phyloP scores from a whole-genome alignment of 2,888 invertebrate species.

The Shargacucullia verbasci region DNA sequence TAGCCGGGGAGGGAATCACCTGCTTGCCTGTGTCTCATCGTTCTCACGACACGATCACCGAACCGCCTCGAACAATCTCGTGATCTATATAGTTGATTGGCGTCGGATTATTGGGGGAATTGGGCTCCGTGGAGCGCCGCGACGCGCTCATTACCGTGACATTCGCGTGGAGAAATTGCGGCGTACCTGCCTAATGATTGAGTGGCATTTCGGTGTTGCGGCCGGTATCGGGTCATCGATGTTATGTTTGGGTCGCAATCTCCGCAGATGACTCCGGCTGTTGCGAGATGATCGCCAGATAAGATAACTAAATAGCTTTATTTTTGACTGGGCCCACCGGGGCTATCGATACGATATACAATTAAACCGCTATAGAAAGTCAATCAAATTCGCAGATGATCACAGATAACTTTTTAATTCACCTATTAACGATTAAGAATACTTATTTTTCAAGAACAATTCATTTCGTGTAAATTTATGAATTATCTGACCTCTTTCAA shows the following conservation, averaged over 20 bases:
- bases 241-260: slow-evolving; percentile 77
- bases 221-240: slow-evolving; percentile 74
- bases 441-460: slow-evolving; percentile 3
- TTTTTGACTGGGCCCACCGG: slow-evolving; percentile 75
- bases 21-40: slow-evolving; percentile 79
- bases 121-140: slow-evolving; percentile 73
- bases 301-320: slow-evolving; percentile 81
- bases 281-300: slow-evolving; percentile 72
- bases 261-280: slow-evolving; percentile 66
- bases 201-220: slow-evolving; percentile 75
- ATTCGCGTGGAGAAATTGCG: slow-evolving; percentile 81
- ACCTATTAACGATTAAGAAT: slow-evolving; percentile 20
- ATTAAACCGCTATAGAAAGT: slow-evolving; percentile 84
- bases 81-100: slow-evolving; percentile 87
- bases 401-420: slow-evolving; percentile 64
- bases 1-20: slow-evolving; percentile 84
- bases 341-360: slow-evolving; percentile 76
- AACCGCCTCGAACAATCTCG: slow-evolving; percentile 80
- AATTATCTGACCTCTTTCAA: slow-evolving; percentile 2
- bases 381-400: slow-evolving; percentile 76
- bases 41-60: slow-evolving; percentile 85
- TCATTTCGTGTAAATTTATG: slow-evolving; percentile 6
- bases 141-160: slow-evolving; percentile 79
- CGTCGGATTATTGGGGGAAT: slow-evolving; percentile 82
- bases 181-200: slow-evolving; percentile 69